Conservation (phyloP, 2,797 vertebrate genomes). For the Ataeniobius toweri region DNA sequence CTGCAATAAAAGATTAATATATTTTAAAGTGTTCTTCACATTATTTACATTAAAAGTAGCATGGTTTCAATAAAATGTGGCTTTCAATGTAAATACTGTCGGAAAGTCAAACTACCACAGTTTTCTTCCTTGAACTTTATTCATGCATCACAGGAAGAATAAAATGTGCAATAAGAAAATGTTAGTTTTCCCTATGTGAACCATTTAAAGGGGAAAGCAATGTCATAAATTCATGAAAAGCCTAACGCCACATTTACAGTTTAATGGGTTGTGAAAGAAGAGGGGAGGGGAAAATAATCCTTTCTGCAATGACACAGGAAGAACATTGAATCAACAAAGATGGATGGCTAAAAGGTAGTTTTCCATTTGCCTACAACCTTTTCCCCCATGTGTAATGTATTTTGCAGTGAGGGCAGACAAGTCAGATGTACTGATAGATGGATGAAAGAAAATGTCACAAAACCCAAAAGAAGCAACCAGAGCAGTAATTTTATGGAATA, state of each 20-base stretch:
- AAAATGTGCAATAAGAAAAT: constrained; percentile 42
- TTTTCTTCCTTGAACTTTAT: background rate
- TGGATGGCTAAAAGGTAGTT: constrained; percentile 43
- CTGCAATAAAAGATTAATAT: background rate
- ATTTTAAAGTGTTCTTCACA: background rate
- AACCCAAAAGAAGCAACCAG: constrained; percentile 44
- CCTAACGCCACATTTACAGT: constrained; percentile 65
- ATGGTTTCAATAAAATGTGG: background rate
- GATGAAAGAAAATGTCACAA: constrained; percentile 59
- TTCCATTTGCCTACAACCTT: constrained; percentile 45
- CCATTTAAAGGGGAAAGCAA: constrained; percentile 52
- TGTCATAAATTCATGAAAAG: constrained; percentile 63
- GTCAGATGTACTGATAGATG: constrained; percentile 30
- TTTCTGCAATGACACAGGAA: constrained; percentile 33
- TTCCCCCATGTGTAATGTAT: constrained; percentile 29
- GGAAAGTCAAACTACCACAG: background rate
- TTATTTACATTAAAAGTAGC: background rate
- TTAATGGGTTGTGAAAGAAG: constrained; percentile 55
- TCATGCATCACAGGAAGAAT: background rate
- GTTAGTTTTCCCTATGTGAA: constrained; percentile 43
- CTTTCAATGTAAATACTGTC: background rate
- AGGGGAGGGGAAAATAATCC: constrained; percentile 32
- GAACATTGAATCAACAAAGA: constrained; percentile 41
- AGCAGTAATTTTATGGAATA: constrained; percentile 31
- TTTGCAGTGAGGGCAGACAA: constrained; percentile 11